Percentiles rank a stretch among this genome's conserved stretches.
These are phyloP conservation scores for Eulemur mongoz DNA, from an alignment of 2,797 vertebrate genomes.

Conservation along the genomic window DNA sequence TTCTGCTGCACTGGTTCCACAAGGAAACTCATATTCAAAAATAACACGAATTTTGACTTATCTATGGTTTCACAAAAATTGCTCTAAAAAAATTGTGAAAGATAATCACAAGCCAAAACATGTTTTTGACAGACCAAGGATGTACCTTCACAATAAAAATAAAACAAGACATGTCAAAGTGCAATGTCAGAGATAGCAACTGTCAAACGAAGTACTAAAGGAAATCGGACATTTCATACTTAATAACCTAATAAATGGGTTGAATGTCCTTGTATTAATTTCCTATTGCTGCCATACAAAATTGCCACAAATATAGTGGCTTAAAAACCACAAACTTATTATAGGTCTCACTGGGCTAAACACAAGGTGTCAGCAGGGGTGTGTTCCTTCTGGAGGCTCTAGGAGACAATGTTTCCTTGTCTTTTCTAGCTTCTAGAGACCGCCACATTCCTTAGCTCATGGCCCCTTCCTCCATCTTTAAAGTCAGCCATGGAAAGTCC, in stretches of 20 bases:
- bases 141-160: too few relatives aligned
- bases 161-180: too few relatives aligned
- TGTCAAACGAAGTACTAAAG: too few relatives aligned
- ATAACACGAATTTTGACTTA: too few relatives aligned
- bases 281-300: neutral
- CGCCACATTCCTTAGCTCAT: neutral
- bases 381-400: neutral
- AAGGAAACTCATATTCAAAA: too few relatives aligned
- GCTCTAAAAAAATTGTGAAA: too few relatives aligned
- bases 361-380: neutral
- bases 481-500: neutral
- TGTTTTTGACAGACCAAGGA: too few relatives aligned
- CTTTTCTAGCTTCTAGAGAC: neutral
- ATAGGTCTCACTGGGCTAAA: neutral
- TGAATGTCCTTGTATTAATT: neutral
- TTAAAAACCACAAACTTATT: neutral
- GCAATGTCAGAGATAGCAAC: too few relatives aligned
- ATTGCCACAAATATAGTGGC: neutral
- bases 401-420: neutral
- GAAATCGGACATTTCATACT: too few relatives aligned
- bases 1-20: too few relatives aligned
- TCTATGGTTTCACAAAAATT: too few relatives aligned
- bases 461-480: neutral
- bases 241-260: neutral
- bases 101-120: too few relatives aligned